phyloP scores from a whole-genome alignment of 1,140 invertebrate genomes.

The Trichonephila clavata region DNA sequence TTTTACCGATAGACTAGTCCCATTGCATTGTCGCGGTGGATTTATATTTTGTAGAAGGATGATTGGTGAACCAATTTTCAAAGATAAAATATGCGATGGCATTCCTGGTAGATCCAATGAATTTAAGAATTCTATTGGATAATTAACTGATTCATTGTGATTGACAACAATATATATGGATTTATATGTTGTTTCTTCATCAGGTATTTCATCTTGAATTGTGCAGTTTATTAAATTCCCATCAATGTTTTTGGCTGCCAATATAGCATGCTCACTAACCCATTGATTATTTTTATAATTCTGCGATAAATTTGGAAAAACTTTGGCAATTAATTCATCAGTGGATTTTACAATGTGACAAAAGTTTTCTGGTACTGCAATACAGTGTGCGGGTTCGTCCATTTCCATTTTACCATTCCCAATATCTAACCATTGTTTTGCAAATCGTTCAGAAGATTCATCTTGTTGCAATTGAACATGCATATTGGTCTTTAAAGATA shows the following conservation, averaged over 20 bases:
- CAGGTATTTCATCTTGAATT: background rate
- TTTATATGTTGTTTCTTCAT: background rate
- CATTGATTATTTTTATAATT: background rate
- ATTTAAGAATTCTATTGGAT: slow-evolving; percentile 79
- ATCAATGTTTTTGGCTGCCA: slow-evolving; percentile 40
- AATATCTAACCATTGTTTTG: too few species aligned
- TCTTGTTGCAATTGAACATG: too few species aligned
- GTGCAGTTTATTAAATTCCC: slow-evolving; percentile 29
- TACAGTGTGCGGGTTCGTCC: too few species aligned
- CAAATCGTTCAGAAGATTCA: too few species aligned
- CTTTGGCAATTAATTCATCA: background rate
- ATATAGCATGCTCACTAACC: background rate
- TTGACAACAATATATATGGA: too few species aligned
- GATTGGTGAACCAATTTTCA: too few species aligned
- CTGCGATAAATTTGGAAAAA: background rate
- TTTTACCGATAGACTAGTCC: slow-evolving; percentile 77
- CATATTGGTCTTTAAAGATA: too few species aligned
- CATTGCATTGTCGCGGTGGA: slow-evolving; percentile 80
- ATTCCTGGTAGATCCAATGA: too few species aligned
- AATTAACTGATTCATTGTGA: too few species aligned
- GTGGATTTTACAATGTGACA: slow-evolving; percentile 5
- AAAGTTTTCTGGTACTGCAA: background rate
- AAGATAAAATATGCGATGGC: too few species aligned
- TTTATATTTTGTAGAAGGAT: slow-evolving; percentile 70
- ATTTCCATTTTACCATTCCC: too few species aligned